phyloP scores from a whole-genome alignment of 1,140 invertebrate genomes.

The Teleopsis dalmanni region DNA sequence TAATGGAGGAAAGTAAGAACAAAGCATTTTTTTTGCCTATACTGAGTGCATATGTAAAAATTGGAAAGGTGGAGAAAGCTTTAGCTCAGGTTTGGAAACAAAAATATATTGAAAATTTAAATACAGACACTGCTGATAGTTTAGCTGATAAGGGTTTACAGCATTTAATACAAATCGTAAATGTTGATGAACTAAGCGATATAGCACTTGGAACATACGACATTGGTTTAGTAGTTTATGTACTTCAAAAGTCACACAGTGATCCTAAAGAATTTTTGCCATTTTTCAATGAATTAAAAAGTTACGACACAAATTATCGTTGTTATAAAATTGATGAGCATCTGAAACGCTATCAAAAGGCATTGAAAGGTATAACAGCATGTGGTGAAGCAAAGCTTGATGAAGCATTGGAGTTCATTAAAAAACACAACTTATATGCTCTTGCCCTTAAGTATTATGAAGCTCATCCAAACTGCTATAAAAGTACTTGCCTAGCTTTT shows the following conservation, averaged over 20 bases:
- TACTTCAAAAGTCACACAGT: slow-evolving; percentile 76
- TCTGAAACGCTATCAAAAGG: slow-evolving; percentile 67
- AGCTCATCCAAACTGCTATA: slow-evolving; percentile 47
- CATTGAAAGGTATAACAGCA: slow-evolving; percentile 62
- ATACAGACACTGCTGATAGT: slow-evolving; percentile 28
- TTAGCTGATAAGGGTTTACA: slow-evolving; percentile 43
- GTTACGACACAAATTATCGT: slow-evolving; percentile 61
- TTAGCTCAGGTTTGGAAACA: slow-evolving; percentile 55
- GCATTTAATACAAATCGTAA: slow-evolving; percentile 74
- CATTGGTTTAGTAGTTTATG: slow-evolving; percentile 71
- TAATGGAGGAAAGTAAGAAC: slow-evolving; percentile 43
- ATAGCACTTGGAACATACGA: slow-evolving; percentile 85
- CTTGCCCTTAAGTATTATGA: slow-evolving; percentile 58
- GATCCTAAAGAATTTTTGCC: slow-evolving; percentile 93
- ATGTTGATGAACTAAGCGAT: slow-evolving; percentile 77
- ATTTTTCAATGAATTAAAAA: slow-evolving; percentile 70
- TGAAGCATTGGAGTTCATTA: slow-evolving; percentile 62
- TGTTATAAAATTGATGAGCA: slow-evolving; percentile 76
- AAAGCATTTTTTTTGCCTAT: slow-evolving; percentile 57
- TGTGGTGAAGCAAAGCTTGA: slow-evolving; percentile 54
- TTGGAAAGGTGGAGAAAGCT: slow-evolving; percentile 59
- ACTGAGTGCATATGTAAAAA: slow-evolving; percentile 66
- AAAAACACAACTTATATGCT: slow-evolving; percentile 61
- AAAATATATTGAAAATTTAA: slow-evolving; percentile 50
- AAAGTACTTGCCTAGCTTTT: slow-evolving; percentile 54